Percentiles rank a stretch among this genome's conserved stretches.
Conservation (phyloP, 2,888 invertebrate species). For the Andrena bicolor region DNA sequence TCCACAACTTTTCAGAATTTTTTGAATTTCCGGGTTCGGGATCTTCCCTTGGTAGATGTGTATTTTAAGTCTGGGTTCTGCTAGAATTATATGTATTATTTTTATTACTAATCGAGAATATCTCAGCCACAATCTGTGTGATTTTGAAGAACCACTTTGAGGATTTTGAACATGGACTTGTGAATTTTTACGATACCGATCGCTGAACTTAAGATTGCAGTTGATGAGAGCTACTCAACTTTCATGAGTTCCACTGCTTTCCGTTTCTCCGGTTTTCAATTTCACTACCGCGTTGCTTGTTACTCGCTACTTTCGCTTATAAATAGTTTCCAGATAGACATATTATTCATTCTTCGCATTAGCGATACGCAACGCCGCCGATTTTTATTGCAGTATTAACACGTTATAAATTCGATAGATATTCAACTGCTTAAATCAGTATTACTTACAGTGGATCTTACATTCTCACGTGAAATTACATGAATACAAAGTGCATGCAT, state of each 20-base stretch:
- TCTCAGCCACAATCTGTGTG: too few relatives aligned
- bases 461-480: neutral
- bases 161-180: neutral
- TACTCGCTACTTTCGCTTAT: slow-evolving; percentile 29
- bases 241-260: slow-evolving; percentile 21
- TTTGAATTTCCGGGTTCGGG: too few relatives aligned
- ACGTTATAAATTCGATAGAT: neutral
- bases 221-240: slow-evolving; percentile 13
- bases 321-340: slow-evolving; percentile 8
- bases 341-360: neutral
- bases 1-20: too few relatives aligned
- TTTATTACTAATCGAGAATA: too few relatives aligned
- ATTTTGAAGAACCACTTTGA: neutral
- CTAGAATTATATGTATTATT: too few relatives aligned
- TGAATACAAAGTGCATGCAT: neutral
- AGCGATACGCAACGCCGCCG: neutral
- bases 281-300: slow-evolving; percentile 23
- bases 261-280: slow-evolving; percentile 26
- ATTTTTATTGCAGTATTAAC: neutral
- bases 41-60: too few relatives aligned
- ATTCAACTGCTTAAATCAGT: neutral
- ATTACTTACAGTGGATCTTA: neutral
- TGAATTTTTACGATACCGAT: neutral
- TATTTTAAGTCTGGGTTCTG: too few relatives aligned
- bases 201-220: neutral